phyloP scores from a whole-genome alignment of 2,113 vertebrate genomes.

The Dicerorhinus sumatrensis region DNA sequence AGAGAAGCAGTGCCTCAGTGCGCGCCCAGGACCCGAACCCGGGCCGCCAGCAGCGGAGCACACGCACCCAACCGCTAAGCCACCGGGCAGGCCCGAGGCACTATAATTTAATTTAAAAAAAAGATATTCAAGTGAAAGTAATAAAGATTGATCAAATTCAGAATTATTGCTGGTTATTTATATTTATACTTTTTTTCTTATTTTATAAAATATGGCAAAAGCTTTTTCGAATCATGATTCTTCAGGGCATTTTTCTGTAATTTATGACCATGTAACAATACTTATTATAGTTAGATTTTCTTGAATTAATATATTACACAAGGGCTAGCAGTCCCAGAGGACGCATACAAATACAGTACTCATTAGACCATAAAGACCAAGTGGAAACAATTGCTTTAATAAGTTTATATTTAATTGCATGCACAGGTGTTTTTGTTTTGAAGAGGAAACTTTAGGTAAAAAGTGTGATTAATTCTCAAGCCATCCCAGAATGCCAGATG shows the following conservation, averaged over 20 bases:
- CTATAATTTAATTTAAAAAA: background rate
- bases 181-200: background rate
- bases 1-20: too few species aligned
- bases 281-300: background rate
- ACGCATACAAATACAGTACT: background rate
- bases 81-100: too few species aligned
- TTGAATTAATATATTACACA: background rate
- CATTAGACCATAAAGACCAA: background rate
- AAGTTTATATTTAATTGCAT: background rate
- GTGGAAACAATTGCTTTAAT: constrained; percentile 1
- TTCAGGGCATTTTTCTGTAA: background rate
- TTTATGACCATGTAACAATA: background rate
- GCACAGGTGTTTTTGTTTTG: constrained; percentile 54
- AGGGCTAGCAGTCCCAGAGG: background rate
- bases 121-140: background rate
- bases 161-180: background rate
- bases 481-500: background rate
- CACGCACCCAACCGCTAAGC: too few species aligned
- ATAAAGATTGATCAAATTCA: background rate
- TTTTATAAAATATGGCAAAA: background rate
- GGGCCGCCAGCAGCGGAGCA: too few species aligned
- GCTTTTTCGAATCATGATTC: background rate
- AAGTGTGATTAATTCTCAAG: constrained; percentile 45
- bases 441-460: constrained; percentile 38
- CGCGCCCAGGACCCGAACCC: too few species aligned